Base-by-base conservation (phyloP, 2,797 vertebrate genomes). In the Myoxocephalus aenaeus region DNA sequence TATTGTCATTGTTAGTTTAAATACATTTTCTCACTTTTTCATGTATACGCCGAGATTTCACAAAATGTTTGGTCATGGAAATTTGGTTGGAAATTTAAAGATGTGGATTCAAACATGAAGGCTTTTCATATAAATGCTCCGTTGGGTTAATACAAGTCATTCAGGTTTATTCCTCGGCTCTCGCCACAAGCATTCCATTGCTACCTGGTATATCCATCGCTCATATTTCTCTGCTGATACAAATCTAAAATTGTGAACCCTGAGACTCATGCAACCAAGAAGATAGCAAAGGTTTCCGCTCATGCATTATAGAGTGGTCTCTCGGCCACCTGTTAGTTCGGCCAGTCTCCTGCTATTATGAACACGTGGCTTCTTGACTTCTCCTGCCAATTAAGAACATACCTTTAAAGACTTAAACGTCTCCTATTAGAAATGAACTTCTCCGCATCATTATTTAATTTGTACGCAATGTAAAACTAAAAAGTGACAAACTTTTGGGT, bases 291-390 rank as follows among this genome's bases (percentile, higher is more conserved):
- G 44, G 44, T 48, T 48, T 48, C 17, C 17, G 5, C 17, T 18
- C 44, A 48, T 48, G 44, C 44, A 48, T 48, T 48, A 48, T 48
- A 2, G 7, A 48, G 44, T 20, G 6, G 69, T 51, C 38, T 80
- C 64, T 56, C 27, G 58, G 63, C 72, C 32, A 69, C 61, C 44
- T 58, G 59, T 65, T 61, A 62, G 71, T 78, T 57, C 70, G 50
- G 7, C 73, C 69, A 20, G 61, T 81, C 69, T 62, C 36, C 36
- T 71, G 53, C 29, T 69, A 34, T 83, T 72, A 81, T 69, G 25
- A 44, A 38, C 74, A 70, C 62, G 57, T 25, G 46, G 61, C 27
- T 56, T 65, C 27, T n/a, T 36, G 20, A 34, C 22, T 34, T 48
- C n/a, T 38, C 29, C n/a, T 12, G 7, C 13, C 20, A 34, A 18